phyloP scores from a whole-genome alignment of 1,140 invertebrate genomes.

The Drosophila sulfurigaster region DNA sequence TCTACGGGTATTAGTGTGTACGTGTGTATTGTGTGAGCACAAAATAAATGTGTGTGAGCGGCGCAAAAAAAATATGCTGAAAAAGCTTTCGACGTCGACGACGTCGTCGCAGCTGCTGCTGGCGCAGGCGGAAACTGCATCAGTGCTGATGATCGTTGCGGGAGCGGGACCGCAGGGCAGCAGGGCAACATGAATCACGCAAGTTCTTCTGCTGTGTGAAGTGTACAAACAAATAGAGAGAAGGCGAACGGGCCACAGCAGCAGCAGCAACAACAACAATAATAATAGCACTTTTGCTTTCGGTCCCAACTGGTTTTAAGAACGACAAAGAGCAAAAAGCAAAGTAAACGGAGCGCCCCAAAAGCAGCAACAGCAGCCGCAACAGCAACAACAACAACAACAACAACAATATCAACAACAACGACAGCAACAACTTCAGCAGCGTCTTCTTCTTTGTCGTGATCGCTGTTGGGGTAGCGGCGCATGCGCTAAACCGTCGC shows the following conservation, averaged over 20 bases:
- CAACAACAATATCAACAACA: not conserved
- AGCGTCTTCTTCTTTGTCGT: constrained; percentile 62
- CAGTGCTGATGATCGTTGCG: constrained; percentile 54
- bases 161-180: constrained; percentile 46
- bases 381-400: constrained; percentile 14
- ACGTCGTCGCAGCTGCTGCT: constrained; percentile 53
- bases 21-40: constrained; percentile 25
- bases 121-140: constrained; percentile 71
- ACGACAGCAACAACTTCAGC: not conserved
- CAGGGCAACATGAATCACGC: constrained; percentile 68
- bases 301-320: constrained; percentile 76
- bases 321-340: constrained; percentile 51
- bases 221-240: constrained; percentile 60
- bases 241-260: constrained; percentile 43
- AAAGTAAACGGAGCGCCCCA: constrained; percentile 46
- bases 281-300: constrained; percentile 84
- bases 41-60: constrained; percentile 41
- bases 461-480: constrained; percentile 55
- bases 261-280: constrained; percentile 48
- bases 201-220: constrained; percentile 63
- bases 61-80: constrained; percentile 61
- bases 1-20: constrained; percentile 26
- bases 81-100: constrained; percentile 61
- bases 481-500: constrained; percentile 68
- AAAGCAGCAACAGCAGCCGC: constrained; percentile 11